Conservation (phyloP, 2,797 vertebrate genomes). For the Bradypus variegatus region DNA sequence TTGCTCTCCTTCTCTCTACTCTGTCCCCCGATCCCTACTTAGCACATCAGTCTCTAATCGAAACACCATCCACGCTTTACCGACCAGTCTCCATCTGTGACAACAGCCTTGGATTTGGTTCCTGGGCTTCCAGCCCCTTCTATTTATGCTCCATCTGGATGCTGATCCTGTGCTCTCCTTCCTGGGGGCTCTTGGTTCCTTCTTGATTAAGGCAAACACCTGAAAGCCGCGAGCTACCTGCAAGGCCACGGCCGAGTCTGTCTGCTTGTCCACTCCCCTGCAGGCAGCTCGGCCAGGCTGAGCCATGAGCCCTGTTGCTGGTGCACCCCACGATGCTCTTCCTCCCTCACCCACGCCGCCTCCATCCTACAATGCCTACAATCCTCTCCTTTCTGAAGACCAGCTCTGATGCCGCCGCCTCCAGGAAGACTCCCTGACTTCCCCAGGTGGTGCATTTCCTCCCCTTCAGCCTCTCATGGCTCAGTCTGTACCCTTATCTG, state of each 20-base stretch:
- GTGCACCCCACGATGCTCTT: accelerated
- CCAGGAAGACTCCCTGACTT: background rate
- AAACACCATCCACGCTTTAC: background rate
- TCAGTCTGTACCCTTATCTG: background rate
- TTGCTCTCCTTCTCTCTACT: background rate
- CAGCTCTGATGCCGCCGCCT: background rate
- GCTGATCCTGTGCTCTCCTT: too few species aligned
- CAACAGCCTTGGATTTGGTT: background rate
- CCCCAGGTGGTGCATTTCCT: background rate
- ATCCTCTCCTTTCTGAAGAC: background rate
- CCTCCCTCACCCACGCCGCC: accelerated
- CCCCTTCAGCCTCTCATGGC: background rate
- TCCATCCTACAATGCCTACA: accelerated
- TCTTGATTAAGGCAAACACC: background rate
- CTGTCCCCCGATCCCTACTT: background rate
- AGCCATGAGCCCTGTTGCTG: background rate
- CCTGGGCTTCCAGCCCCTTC: background rate
- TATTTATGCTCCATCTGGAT: background rate
- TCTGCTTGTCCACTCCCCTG: background rate
- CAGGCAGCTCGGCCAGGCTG: background rate
- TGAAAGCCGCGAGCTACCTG: background rate
- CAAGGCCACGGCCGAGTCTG: background rate
- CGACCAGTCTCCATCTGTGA: background rate
- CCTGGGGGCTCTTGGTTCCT: background rate
- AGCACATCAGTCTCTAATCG: background rate